Evolutionary conservation across 2,797 vertebrate species (phyloP).

Genomic region (Melanotaenia parkinsoni): DNA sequence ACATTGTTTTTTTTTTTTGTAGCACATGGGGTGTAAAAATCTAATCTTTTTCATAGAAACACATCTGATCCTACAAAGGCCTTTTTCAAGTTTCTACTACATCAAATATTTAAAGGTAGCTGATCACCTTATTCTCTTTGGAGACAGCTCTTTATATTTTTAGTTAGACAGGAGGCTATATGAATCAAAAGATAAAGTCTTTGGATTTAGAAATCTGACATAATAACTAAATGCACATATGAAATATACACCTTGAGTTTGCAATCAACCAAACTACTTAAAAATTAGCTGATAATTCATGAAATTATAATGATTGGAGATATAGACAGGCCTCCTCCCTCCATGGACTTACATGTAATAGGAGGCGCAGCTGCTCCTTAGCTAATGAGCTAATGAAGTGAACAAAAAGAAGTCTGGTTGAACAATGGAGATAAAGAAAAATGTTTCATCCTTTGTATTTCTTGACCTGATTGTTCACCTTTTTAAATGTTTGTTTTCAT

Average conservation of each 20-base stretch:
- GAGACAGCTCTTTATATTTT: constrained; percentile 7
- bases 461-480: not conserved
- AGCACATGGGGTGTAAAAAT: constrained; percentile 15
- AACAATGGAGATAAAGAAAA: not conserved
- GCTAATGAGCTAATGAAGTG: constrained; percentile 6
- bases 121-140: constrained; percentile 24
- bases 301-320: not conserved
- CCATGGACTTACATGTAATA: not conserved
- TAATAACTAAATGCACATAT: not conserved
- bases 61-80: constrained; percentile 26
- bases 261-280: constrained; percentile 1
- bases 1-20: constrained; percentile 29
- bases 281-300: not conserved
- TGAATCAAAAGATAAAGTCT: not conserved
- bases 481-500: not conserved
- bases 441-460: not conserved
- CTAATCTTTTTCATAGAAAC: constrained; percentile 4
- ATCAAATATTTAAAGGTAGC: constrained; percentile 33
- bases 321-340: not conserved
- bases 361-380: constrained; percentile 10
- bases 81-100: constrained; percentile 26
- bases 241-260: not conserved
- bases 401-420: constrained; percentile 10
- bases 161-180: not conserved
- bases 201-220: not conserved